These are phyloP conservation scores for Nothoprocta perdicaria DNA, from an alignment of 2,113 vertebrate species.

Conservation along the genomic window DNA sequence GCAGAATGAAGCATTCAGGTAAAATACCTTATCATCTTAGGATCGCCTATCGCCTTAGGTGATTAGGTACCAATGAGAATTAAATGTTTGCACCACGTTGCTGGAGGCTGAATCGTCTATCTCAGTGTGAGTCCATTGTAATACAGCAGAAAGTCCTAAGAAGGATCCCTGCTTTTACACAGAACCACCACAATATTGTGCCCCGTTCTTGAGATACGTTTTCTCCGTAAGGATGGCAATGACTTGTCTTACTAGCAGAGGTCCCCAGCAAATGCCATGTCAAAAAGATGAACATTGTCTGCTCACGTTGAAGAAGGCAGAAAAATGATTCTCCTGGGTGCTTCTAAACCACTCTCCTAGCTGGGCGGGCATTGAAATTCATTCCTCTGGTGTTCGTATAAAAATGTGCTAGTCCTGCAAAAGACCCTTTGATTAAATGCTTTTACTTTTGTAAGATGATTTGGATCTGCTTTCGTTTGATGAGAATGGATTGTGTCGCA, in stretches of 20 bases:
- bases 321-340: neutral
- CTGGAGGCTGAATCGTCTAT: neutral
- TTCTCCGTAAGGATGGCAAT: neutral
- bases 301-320: neutral
- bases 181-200: neutral
- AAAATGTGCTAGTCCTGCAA: neutral
- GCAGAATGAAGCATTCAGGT: neutral
- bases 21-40: neutral
- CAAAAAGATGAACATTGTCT: neutral
- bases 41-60: neutral
- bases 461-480: constrained; percentile 57
- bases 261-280: neutral
- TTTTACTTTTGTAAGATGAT: constrained; percentile 53
- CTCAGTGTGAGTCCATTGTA: neutral
- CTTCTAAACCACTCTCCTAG: neutral
- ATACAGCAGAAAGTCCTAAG: neutral
- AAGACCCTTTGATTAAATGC: constrained; percentile 24
- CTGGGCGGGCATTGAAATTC: neutral
- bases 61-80: neutral
- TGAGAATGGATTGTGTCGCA: constrained; percentile 47
- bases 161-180: neutral
- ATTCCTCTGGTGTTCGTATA: neutral
- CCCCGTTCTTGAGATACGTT: neutral
- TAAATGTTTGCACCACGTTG: neutral
- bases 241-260: neutral